Conservation (phyloP, 2,113 vertebrate species). For the Castor canadensis region DNA sequence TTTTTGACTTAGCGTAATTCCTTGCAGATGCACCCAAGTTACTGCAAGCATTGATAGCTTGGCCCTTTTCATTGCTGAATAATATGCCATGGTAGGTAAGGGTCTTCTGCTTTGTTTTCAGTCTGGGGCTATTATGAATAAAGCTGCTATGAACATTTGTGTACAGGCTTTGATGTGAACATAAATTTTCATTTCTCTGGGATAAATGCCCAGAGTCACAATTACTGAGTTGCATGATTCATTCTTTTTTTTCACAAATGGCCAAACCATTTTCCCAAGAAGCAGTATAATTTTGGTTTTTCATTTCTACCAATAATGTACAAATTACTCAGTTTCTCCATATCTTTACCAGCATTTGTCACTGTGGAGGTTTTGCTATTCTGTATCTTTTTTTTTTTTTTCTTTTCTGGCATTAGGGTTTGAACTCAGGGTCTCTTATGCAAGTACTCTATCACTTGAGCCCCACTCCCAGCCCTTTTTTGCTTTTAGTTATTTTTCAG, state of each 20-base stretch:
- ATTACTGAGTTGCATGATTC: background rate
- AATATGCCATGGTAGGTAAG: background rate
- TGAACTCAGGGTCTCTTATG: too few species aligned
- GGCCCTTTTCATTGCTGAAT: background rate
- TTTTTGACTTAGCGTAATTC: background rate
- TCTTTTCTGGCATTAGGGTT: too few species aligned
- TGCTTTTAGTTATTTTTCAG: too few species aligned
- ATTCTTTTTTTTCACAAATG: constrained; percentile 10
- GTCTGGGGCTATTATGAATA: background rate
- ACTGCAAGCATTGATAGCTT: background rate
- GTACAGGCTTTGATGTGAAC: background rate
- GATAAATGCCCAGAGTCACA: background rate
- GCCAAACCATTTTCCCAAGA: background rate
- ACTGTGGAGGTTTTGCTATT: background rate
- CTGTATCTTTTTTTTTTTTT: background rate
- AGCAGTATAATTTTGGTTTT: background rate
- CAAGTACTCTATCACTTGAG: too few species aligned
- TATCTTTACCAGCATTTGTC: background rate
- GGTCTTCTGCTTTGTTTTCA: background rate
- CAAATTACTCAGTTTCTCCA: background rate
- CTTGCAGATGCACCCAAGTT: background rate
- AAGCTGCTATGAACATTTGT: background rate
- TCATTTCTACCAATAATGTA: background rate
- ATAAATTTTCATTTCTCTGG: constrained; percentile 18
- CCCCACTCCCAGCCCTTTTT: too few species aligned